Evolutionary conservation across 2,888 invertebrate genomes (phyloP).

Genomic region (Meliscaeva auricollis): DNA sequence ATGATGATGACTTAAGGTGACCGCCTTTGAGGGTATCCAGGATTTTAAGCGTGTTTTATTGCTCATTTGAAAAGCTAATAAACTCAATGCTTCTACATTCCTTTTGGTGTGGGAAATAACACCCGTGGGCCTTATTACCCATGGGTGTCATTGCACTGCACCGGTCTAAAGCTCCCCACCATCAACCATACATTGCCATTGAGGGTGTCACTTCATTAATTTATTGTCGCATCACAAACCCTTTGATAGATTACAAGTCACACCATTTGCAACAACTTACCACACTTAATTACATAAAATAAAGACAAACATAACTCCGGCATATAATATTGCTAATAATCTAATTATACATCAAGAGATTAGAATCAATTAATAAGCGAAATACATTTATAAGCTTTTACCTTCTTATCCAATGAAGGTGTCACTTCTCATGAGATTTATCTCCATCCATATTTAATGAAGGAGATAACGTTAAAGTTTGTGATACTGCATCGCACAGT

Average conservation of each 20-base stretch:
- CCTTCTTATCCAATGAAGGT: slow-evolving; percentile 58
- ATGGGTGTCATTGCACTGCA: too few species aligned
- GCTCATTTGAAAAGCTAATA: too few species aligned
- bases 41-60: too few species aligned
- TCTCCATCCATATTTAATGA: slow-evolving; percentile 70
- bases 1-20: too few species aligned
- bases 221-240: not conserved
- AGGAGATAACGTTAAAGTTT: slow-evolving; percentile 48
- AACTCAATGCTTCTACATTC: too few species aligned
- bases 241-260: not conserved
- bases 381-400: slow-evolving; percentile 40
- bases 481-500: slow-evolving; percentile 36
- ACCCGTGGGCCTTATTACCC: too few species aligned
- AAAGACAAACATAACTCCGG: not conserved
- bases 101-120: too few species aligned
- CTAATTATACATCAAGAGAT: slow-evolving; percentile 63
- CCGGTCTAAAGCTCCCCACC: too few species aligned
- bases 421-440: slow-evolving; percentile 67
- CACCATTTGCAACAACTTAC: not conserved
- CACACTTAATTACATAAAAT: slow-evolving; percentile 1
- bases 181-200: too few species aligned
- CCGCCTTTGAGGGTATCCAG: too few species aligned
- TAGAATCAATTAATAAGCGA: slow-evolving; percentile 70
- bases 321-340: slow-evolving; percentile 24
- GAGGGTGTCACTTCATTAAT: too few species aligned